Base-by-base conservation (phyloP, 2,113 vertebrate species). In the Tyto alba region DNA sequence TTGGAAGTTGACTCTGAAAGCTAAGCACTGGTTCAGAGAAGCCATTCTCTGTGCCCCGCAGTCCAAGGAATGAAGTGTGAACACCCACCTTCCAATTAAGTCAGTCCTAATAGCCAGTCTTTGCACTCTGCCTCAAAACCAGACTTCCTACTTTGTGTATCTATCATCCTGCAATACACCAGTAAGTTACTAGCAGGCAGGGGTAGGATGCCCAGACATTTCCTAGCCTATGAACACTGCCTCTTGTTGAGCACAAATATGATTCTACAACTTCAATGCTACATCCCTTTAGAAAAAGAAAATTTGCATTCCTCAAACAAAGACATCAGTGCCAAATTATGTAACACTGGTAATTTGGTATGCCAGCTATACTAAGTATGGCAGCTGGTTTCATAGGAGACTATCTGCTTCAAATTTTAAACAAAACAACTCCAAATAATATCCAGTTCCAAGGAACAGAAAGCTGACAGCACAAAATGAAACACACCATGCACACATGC, bases 401-500 rank as follows among this genome's bases (percentile, higher is more conserved):
- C 52, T 88, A 47, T 53, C 48, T 56, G 73, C 40, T 71, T 84
- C 91, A 59, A 40, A 75, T 85, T 79, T 64, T 56, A 69, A 69
- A 80, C 27, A 79, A 72, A 63, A 68, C 40, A 83, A 71, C 21
- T 84, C 64, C 43, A 87, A 26, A 81, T 50, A 93, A 47, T 60
- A 88, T 20, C 41, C 23, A 69, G 34, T 52, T 95, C 55, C 78
- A 32, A 84, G 81, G 56, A 36, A 77, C 40, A 32, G 40, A 56
- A 82, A 75, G 34, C 56, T 71, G 9, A 66, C 77, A 82, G 69
- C 76, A 73, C 79, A 94, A 56, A 91, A 88, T 66, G 74, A 77
- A 85, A 84, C 79, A 56, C 67, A 45, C 66, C 75, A 83, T 74
- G 63, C 43, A 64, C 82, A 45, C 57, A 38, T 76, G 48, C 47